These are phyloP conservation scores for Megalops cyprinoides DNA, from an alignment of 2,797 vertebrate genomes.

Conservation along the genomic window DNA sequence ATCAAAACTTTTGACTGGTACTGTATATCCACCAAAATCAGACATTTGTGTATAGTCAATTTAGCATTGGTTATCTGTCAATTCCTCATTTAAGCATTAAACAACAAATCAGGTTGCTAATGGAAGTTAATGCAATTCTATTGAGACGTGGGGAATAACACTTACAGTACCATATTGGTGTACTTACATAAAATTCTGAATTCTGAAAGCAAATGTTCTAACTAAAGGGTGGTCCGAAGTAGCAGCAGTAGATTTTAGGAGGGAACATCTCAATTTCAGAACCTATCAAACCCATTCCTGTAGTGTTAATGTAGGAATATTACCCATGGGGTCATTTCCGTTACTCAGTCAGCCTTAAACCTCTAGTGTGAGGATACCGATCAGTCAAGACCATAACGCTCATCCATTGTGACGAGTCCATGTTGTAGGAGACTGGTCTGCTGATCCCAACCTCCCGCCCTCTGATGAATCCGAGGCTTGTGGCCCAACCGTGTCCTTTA, in stretches of 20 bases:
- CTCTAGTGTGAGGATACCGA: not conserved
- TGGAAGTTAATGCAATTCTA: no score
- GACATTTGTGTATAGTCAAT: no score
- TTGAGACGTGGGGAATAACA: no score
- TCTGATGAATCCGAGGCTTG: constrained; percentile 58
- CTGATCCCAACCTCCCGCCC: constrained; percentile 29
- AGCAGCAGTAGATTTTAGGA: not conserved
- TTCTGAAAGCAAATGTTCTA: not conserved
- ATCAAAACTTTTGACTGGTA: no score
- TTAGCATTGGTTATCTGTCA: no score
- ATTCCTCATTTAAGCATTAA: no score
- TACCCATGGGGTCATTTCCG: not conserved
- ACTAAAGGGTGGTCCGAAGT: no score
- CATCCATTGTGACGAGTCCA: not conserved
- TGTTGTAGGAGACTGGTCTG: not conserved
- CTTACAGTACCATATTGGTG: not conserved
- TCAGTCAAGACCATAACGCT: not conserved
- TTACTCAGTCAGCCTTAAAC: not conserved
- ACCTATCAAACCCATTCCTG: no score
- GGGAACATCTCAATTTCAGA: constrained; percentile 7
- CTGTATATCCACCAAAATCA: no score
- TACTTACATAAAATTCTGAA: not conserved
- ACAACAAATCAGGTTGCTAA: no score
- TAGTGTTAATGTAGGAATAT: not conserved
- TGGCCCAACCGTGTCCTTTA: constrained; percentile 64